Conservation (phyloP, 1,140 invertebrate species). For the Notospermus geniculatus region DNA sequence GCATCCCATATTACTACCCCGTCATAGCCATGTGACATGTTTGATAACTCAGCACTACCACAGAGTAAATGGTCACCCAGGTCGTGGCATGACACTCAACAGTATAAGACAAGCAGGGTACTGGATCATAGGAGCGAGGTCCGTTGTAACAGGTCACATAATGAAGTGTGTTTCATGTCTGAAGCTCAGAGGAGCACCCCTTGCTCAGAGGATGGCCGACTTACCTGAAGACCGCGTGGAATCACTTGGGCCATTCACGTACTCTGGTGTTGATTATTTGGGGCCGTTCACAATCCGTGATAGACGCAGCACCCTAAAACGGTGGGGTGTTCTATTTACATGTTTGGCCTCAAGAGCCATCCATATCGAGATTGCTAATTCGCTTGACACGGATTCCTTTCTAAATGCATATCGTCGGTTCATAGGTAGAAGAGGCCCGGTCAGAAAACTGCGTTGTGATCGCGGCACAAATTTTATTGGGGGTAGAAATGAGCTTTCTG, state of each 20-base stretch:
- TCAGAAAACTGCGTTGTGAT: slow-evolving; percentile 11
- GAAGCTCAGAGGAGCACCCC: background rate
- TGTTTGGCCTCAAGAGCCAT: slow-evolving; percentile 8
- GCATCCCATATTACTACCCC: slow-evolving; percentile 18
- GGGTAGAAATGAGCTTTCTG: background rate
- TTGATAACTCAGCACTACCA: slow-evolving; percentile 13
- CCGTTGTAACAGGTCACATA: slow-evolving; percentile 9
- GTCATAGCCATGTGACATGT: slow-evolving; percentile 10
- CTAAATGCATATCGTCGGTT: slow-evolving; percentile 8
- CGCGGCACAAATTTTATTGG: slow-evolving; percentile 9
- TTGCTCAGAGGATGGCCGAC: slow-evolving; percentile 17
- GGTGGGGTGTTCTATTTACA: slow-evolving; percentile 6
- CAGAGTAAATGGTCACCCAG: slow-evolving; percentile 11
- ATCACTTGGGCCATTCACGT: slow-evolving; percentile 12
- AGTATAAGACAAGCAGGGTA: slow-evolving; percentile 17
- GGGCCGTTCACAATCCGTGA: slow-evolving; percentile 12
- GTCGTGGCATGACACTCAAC: slow-evolving; percentile 17
- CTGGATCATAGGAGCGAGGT: slow-evolving; percentile 16
- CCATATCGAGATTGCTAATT: no score
- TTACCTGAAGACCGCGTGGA: slow-evolving; percentile 17
- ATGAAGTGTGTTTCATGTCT: slow-evolving; percentile 18
- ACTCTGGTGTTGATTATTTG: slow-evolving; percentile 18
- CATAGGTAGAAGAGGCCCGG: slow-evolving; percentile 1
- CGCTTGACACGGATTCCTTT: no score
- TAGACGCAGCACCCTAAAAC: slow-evolving; percentile 9